Conservation (phyloP, 2,888 invertebrate species). For the Hydrotaea diabolus region DNA sequence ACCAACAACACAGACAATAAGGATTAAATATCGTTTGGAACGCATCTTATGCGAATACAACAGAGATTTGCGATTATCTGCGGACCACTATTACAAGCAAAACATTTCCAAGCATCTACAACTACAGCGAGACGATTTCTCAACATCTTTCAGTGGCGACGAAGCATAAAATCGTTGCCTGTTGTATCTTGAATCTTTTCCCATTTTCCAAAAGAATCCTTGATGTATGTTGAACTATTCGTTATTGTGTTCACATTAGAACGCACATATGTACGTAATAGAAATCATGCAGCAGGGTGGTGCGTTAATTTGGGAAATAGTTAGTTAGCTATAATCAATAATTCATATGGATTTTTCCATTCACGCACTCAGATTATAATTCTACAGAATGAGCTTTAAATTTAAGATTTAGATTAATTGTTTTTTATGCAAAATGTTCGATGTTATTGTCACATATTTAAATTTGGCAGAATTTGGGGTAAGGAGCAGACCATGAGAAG, state of each 20-base stretch:
- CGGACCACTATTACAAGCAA: constrained; percentile 30
- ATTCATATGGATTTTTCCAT: no score
- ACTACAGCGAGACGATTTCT: constrained; percentile 14
- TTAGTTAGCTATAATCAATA: no score
- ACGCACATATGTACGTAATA: constrained; percentile 29
- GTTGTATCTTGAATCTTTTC: constrained; percentile 61
- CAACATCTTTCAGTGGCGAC: constrained; percentile 61
- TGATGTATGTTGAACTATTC: constrained; percentile 50
- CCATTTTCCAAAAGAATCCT: constrained; percentile 52
- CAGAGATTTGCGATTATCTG: constrained; percentile 30
- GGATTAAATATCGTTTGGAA: constrained; percentile 64
- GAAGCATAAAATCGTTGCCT: constrained; percentile 63
- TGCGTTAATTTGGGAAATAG: background rate
- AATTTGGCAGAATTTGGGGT: no score
- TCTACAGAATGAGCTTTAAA: no score
- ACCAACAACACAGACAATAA: constrained; percentile 42
- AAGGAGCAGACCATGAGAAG: no score
- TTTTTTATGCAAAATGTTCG: no score
- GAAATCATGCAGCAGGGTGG: constrained; percentile 1
- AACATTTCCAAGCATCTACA: background rate
- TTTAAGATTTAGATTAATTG: no score
- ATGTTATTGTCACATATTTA: no score
- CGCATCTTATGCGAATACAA: constrained; percentile 52
- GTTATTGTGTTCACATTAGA: background rate
- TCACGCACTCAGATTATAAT: no score